A percentile compares a stretch with the other conserved stretches of the same genome.
Evolutionary conservation across 2,113 vertebrate species (phyloP).

Genomic region (Rhynchomys soricoides): DNA sequence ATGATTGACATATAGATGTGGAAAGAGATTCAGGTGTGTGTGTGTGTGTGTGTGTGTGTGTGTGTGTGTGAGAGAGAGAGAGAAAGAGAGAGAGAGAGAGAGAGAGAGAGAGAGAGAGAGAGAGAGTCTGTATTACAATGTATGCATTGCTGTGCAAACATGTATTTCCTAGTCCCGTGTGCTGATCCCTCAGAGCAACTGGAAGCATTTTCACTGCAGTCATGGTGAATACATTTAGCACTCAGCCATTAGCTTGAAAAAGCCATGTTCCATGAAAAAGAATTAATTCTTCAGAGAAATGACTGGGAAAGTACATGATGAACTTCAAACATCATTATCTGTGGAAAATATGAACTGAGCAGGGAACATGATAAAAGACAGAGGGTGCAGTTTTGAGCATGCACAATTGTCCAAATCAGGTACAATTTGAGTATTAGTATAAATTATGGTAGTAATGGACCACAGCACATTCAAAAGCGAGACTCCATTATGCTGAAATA

Average conservation of each 20-base stretch:
- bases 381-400: neutral
- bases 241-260: conserved; percentile 12
- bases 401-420: neutral
- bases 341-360: conserved; percentile 36
- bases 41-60: neutral
- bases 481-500: conserved; percentile 6
- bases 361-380: conserved; percentile 1
- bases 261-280: neutral
- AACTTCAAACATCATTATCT: conserved; percentile 6
- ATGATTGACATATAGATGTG: neutral
- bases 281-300: conserved; percentile 25
- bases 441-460: neutral
- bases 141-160: neutral
- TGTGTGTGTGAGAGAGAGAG: too few species aligned
- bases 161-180: neutral
- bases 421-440: neutral
- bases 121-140: neutral
- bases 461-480: neutral
- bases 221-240: neutral
- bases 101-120: too few species aligned
- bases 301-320: neutral
- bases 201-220: neutral
- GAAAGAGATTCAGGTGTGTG: neutral
- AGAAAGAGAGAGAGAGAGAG: too few species aligned
- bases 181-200: neutral